Percentiles rank a stretch among this genome's conserved stretches.
Evolutionary conservation across 2,113 vertebrate genomes (phyloP).

Genomic region (Cyanoramphus novaezelandiae): DNA sequence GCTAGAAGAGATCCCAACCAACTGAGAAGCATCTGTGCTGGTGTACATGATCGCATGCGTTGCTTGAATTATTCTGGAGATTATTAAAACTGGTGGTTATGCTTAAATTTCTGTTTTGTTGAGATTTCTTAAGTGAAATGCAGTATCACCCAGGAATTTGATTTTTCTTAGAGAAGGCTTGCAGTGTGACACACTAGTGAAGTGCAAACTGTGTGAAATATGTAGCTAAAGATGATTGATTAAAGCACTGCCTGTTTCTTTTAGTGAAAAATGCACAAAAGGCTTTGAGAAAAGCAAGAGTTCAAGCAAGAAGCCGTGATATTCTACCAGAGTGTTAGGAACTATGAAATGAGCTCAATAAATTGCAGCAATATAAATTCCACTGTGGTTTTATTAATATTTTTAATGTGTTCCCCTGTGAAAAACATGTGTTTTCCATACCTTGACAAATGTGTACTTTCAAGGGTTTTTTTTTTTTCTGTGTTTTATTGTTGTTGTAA

Average conservation of each 20-base stretch:
- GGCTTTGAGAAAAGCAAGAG: conserved; percentile 41
- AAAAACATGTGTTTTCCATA: conserved; percentile 76
- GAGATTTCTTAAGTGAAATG: background rate
- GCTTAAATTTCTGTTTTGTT: background rate
- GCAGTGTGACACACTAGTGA: background rate
- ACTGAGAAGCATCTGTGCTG: background rate
- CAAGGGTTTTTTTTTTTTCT: conserved; percentile 5
- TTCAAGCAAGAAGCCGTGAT: conserved; percentile 31
- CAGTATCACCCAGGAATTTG: background rate
- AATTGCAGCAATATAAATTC: conserved; percentile 64
- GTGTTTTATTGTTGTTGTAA: conserved; percentile 44
- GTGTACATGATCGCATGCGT: background rate
- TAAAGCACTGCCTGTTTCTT: conserved; percentile 35
- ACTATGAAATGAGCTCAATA: conserved; percentile 54
- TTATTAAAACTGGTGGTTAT: background rate
- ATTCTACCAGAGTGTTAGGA: background rate
- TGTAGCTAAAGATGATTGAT: conserved; percentile 11
- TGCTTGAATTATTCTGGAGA: background rate
- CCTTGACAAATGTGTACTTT: conserved; percentile 59
- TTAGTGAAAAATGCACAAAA: conserved; percentile 25
- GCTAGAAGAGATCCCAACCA: background rate
- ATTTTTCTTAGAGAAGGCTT: background rate
- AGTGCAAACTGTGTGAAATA: conserved; percentile 6
- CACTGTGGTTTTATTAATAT: conserved; percentile 70
- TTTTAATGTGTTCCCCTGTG: conserved; percentile 66